Percentiles rank a stretch among this genome's conserved stretches.
phyloP scores from a whole-genome alignment of 1,140 invertebrate species.

The Thaumatotibia leucotreta region DNA sequence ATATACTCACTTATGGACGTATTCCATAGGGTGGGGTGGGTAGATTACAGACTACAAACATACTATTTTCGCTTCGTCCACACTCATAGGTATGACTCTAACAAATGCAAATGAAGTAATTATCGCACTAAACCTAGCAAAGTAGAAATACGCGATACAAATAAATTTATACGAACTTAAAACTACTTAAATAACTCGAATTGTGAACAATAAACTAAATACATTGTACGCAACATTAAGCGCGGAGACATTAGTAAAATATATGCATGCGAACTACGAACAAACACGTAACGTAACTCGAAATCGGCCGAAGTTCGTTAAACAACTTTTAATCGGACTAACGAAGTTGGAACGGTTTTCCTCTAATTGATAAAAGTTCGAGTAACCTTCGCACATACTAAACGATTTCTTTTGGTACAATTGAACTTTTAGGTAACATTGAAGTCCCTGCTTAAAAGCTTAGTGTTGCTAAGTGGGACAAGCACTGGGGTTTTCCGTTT shows the following conservation, averaged over 20 bases:
- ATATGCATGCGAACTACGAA: neutral
- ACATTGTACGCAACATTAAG: neutral
- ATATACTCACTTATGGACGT: too few relatives aligned
- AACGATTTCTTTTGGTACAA: neutral
- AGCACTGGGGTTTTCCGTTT: neutral
- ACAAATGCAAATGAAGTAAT: too few relatives aligned
- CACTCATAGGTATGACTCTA: too few relatives aligned
- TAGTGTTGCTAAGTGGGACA: neutral
- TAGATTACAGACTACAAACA: too few relatives aligned
- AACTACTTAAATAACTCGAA: too few relatives aligned
- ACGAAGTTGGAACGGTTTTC: constrained; percentile 1
- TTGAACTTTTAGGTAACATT: neutral
- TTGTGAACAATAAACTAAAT: neutral
- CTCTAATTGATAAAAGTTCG: constrained; percentile 8
- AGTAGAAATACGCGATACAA: too few relatives aligned
- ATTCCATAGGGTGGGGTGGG: too few relatives aligned
- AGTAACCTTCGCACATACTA: neutral
- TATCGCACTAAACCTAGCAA: too few relatives aligned
- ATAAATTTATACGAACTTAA: too few relatives aligned
- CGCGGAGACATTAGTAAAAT: neutral
- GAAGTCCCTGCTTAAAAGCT: neutral
- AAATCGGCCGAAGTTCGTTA: neutral
- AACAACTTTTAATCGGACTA: neutral
- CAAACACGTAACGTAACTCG: neutral
- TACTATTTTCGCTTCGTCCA: too few relatives aligned